Percentiles rank a stretch among this genome's conserved stretches.
Conservation (phyloP, 2,797 vertebrate genomes). For the Toxotes lorentzi region DNA sequence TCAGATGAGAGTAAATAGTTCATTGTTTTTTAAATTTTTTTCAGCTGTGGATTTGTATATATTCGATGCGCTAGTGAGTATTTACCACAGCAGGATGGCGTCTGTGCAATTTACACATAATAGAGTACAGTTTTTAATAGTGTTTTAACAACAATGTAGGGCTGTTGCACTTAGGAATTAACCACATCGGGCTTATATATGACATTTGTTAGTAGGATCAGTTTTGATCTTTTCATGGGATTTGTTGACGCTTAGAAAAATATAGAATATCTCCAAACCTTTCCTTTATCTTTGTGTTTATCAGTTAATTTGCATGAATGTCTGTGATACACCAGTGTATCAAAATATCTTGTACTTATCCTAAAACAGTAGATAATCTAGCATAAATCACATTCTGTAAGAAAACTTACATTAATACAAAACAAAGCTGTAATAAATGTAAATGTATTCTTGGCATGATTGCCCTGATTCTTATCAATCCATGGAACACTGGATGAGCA, state of each 20-base stretch:
- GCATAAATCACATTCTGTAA: not conserved
- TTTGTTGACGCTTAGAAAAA: not conserved
- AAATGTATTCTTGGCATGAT: not conserved
- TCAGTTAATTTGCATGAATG: slow-evolving; percentile 20
- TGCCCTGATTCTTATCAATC: slow-evolving; percentile 24
- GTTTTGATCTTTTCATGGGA: not conserved
- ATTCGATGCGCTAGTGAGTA: not conserved
- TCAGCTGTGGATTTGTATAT: not conserved
- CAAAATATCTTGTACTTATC: slow-evolving; percentile 9
- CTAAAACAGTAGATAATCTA: not conserved
- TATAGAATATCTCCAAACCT: not conserved
- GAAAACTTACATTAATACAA: slow-evolving; percentile 5
- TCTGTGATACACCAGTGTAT: not conserved
- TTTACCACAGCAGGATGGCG: not conserved
- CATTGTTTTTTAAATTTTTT: not conserved
- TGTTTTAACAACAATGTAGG: not conserved
- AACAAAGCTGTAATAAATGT: not conserved
- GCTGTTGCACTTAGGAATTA: not conserved
- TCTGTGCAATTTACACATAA: not conserved
- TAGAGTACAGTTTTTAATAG: not conserved
- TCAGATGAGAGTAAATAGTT: not conserved
- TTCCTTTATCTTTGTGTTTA: slow-evolving; percentile 19
- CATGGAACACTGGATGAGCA: not conserved
- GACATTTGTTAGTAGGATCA: not conserved
- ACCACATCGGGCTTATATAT: not conserved